phyloP scores from a whole-genome alignment of 2,113 vertebrate species.

The Limanda limanda region DNA sequence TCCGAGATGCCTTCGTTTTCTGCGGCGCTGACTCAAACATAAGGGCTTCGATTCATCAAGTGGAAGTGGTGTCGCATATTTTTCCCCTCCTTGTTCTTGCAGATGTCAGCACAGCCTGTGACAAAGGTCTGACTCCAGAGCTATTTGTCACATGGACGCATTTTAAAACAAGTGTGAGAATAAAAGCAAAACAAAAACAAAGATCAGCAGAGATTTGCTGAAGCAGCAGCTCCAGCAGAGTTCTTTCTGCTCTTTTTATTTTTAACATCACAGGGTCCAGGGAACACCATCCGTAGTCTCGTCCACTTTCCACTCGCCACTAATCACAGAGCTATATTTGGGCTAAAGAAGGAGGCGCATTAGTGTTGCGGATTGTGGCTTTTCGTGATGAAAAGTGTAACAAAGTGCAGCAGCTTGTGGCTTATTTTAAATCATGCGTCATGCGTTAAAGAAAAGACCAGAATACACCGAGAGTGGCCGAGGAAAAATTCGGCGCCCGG shows the following conservation, averaged over 20 bases:
- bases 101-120: constrained; percentile 47
- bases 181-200: constrained; percentile 3
- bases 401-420: constrained; percentile 28
- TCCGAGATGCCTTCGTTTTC: constrained; percentile 48
- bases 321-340: not conserved
- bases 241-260: constrained; percentile 33
- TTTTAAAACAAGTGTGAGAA: constrained; percentile 40
- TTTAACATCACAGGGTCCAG: constrained; percentile 63
- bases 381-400: not conserved
- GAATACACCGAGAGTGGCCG: constrained; percentile 79
- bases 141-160: constrained; percentile 61
- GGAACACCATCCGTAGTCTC: constrained; percentile 82
- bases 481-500: not conserved
- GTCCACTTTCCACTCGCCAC: constrained; percentile 79
- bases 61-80: constrained; percentile 24
- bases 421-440: constrained; percentile 62
- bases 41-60: constrained; percentile 58
- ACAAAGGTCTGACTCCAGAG: constrained; percentile 63
- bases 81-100: not conserved
- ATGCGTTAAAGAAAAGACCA: constrained; percentile 64
- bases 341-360: not conserved
- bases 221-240: not conserved
- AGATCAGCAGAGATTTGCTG: not conserved
- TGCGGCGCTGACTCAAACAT: constrained; percentile 29
- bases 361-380: not conserved